Evolutionary conservation across 2,797 vertebrate species (phyloP), one percentile per base, ranked within the genome.

Genomic region (Oceanodroma leucorhoa): DNA sequence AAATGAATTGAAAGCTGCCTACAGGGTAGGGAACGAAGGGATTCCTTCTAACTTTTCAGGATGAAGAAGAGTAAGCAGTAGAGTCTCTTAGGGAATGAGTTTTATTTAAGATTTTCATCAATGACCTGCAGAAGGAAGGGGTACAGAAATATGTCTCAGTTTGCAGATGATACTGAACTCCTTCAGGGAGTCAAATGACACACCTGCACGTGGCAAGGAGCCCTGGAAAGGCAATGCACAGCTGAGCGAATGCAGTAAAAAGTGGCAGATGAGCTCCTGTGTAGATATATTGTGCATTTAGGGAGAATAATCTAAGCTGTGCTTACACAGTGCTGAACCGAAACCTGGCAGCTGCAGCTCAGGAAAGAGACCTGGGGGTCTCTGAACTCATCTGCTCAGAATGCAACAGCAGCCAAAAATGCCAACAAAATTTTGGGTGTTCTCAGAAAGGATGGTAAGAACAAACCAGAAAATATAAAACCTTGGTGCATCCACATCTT

Each of bases 281-380:
- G n/a, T 48, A 60, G 51, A 34, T 50, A 48, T 3, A 34, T 7
- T 57, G 32, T 14, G 38, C 38, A 46, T 36, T 17, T 51, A 48
- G n/a, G n/a, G 53, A 94, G 29, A 67, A 50, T 60, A 67, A 71
- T 23, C 22, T 51, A 58, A 83, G n/a, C 46, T 1, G 0, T 50
- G 29, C 34, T 82, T 45, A 34, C 50, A 45, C 20, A 30, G 14
- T 20, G 23, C 27, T 58, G 58, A 69, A 54, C 41, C 50, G 45
- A 78, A 76, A 76, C 23, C 58, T 72, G 90, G n/a, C 66, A 82
- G 54, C 50, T 72, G 34, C 46, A 85, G 54, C 34, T 91, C 66
- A 40, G 51, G 67, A 82, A 71, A 41, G 54, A 80, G 30, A 67
- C 34, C 19, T 80, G 62, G 24, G n/a, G 5, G 12, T 46, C 38